Percentiles rank a stretch among this genome's conserved stretches.
Evolutionary conservation across 2,797 vertebrate species (phyloP).

Genomic region (Rhyacichthys aspro): DNA sequence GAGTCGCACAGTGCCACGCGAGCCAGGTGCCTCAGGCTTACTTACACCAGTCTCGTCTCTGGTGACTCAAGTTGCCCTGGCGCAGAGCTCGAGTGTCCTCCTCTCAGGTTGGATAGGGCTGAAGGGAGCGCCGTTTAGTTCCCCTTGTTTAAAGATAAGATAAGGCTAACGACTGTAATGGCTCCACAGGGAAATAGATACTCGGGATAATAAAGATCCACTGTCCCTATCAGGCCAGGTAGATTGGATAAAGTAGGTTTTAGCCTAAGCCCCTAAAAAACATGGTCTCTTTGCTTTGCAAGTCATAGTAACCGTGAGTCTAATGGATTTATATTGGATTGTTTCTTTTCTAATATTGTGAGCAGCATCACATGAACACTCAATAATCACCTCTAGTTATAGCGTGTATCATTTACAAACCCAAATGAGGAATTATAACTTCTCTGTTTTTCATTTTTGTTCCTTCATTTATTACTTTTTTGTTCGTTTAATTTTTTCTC

Average conservation of each 20-base stretch:
- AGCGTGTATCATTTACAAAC: conserved; percentile 13
- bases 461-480: conserved; percentile 20
- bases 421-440: conserved; percentile 1
- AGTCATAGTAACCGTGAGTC: background rate
- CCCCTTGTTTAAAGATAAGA: conserved; percentile 78
- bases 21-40: conserved; percentile 63
- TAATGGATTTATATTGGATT: too few species aligned
- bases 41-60: conserved; percentile 58
- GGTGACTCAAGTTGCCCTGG: conserved; percentile 48
- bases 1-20: conserved; percentile 35
- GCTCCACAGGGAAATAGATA: conserved; percentile 71
- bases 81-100: conserved; percentile 46
- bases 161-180: conserved; percentile 76
- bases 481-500: conserved; percentile 21
- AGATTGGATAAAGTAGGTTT: conserved; percentile 51
- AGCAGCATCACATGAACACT: too few species aligned
- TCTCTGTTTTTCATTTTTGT: conserved; percentile 16
- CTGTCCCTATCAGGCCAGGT: conserved; percentile 58
- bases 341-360: too few species aligned
- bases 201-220: conserved; percentile 70
- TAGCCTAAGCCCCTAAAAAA: conserved; percentile 22
- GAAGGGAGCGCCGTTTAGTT: conserved; percentile 66
- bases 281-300: conserved; percentile 30
- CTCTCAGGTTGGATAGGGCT: conserved; percentile 57
- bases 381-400: too few species aligned